Evolutionary conservation across 2,113 vertebrate genomes (phyloP), one percentile per base, ranked within the genome.

Genomic region (Gasterosteus aculeatus): DNA sequence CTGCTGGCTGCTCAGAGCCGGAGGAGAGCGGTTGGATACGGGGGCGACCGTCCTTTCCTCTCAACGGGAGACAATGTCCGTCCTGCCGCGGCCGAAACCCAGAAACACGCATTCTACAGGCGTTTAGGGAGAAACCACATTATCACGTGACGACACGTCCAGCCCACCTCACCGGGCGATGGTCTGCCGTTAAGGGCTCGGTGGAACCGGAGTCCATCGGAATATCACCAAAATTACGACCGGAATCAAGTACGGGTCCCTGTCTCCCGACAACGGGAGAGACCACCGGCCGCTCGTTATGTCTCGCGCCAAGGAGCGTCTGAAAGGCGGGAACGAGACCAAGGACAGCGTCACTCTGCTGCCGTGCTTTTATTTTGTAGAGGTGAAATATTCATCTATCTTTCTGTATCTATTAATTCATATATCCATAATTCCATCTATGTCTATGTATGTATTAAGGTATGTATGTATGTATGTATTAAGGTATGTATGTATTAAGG

Each of bases 361-460:
- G 46, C 91, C 91, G 12, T 92, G 91, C 74, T 92, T 92, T 86
- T 92, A 92, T 72, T 92, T 92, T 85, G 91, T 92, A 78, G 91
- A 92, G 91, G 91, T 92, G 53, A 82, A 83, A 53, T 33, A 65
- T 66, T 12, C 58, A 41, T 78, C 54, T 67, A 44, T 81, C 81
- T 62, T 56, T 88, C 76, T 72, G 33, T 46, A 35, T 86, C 81
- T 35, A 70, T 78, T 56, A 44, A 60, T 82, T 69, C 44, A 60
- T 80, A 67, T 59, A 54, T 69, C 35, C 35, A 38, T 6, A 5
- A 7, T 4, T 66, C 57, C 60, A 41, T 81, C 75, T 65, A 61
- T 81, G 59, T 62, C 60, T 66, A 7, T 61, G 64, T 72, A 42
- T 69, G 46, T 72, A 39, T 82, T 75, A 68, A 38, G 4, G 35